Base-by-base conservation (phyloP, 1,140 invertebrate genomes). In the Drosophila nannoptera region DNA sequence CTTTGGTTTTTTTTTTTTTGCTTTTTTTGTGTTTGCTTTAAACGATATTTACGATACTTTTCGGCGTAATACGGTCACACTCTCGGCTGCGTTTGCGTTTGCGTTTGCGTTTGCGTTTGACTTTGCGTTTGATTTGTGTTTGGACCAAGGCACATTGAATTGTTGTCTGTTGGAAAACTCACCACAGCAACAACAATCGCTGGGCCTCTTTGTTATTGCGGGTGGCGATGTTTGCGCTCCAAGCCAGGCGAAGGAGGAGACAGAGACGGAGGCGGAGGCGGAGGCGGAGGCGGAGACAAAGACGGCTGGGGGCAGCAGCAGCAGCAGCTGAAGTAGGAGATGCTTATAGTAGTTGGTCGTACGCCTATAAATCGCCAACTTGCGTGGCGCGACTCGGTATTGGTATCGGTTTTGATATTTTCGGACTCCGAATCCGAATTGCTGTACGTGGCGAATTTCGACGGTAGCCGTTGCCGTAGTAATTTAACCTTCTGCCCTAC, bases 401-500 rank as follows among this genome's bases (percentile, higher is more conserved):
- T 70, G 68, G 40, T 70, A 54, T 70, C 42, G 70, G 38, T 70
- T 66, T 61, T 66, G 35, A 66, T 50, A 50, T 64, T 61, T 70
- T 70, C 62, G 68, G 62, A 69, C 53, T 63, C 50, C 56, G 54
- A 53, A 36, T 63, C 65, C 65, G 48, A 72, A 55, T 61, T 38
- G 60, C 66, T 53, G 71, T 63, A 69, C 59, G 58, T 73, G 71
- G 66, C 66, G 71, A 70, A 70, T 68, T 69, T 59, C 54, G 40
- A 68, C 60, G 54, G 53, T 52, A 36, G 65, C 58, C 50, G 62
- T 66, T 59, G 62, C 62, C 22, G 55, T 59, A 33, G 50, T 84
- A 87, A 78, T 81, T 84, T 87, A 87, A 87, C 83, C 84, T 87
- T 87, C 84, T 87, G 78, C 77, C 84, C 84, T 87, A 87, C 84